These are phyloP conservation scores for Larimichthys polyactis DNA, from an alignment of 2,113 vertebrate genomes.

Conservation along the genomic window DNA sequence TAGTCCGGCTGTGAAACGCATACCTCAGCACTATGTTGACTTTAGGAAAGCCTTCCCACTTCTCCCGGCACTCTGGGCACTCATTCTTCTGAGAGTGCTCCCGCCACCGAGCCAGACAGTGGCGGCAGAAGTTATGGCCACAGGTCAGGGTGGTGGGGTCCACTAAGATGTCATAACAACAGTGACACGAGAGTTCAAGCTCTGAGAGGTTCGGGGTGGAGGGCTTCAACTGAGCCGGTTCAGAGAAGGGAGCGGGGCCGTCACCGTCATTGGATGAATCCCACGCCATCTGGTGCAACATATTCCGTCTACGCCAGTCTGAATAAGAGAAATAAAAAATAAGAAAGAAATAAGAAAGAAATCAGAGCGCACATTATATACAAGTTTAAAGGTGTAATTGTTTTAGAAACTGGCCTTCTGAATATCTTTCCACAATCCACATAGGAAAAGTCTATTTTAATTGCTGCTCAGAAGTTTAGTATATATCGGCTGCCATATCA, in stretches of 20 bases:
- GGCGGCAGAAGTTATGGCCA: conserved; percentile 96
- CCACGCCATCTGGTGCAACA: conserved; percentile 62
- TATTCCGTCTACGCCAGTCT: conserved; percentile 18
- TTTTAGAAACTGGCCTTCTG: too few species aligned
- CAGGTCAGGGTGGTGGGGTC: conserved; percentile 96
- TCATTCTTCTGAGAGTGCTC: conserved; percentile 91
- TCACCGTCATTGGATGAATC: conserved; percentile 27
- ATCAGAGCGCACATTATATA: too few species aligned
- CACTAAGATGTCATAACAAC: conserved; percentile 93
- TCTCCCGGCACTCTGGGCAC: conserved; percentile 94
- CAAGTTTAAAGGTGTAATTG: too few species aligned
- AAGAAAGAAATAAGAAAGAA: neutral
- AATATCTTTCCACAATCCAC: too few species aligned
- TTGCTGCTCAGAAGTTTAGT: too few species aligned
- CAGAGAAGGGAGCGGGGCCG: neutral
- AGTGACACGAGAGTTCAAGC: conserved; percentile 92
- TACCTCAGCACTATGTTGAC: conserved; percentile 96
- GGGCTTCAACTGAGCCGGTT: conserved; percentile 4
- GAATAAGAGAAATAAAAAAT: neutral
- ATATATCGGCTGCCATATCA: too few species aligned
- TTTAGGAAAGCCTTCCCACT: conserved; percentile 96
- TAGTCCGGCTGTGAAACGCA: conserved; percentile 36
- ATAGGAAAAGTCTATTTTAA: too few species aligned
- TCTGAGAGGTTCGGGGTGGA: conserved; percentile 80
- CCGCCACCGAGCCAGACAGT: conserved; percentile 96